Percentiles rank a stretch among this genome's conserved stretches.
Evolutionary conservation across 2,797 vertebrate species (phyloP).

Genomic region (Graptemys geographica): DNA sequence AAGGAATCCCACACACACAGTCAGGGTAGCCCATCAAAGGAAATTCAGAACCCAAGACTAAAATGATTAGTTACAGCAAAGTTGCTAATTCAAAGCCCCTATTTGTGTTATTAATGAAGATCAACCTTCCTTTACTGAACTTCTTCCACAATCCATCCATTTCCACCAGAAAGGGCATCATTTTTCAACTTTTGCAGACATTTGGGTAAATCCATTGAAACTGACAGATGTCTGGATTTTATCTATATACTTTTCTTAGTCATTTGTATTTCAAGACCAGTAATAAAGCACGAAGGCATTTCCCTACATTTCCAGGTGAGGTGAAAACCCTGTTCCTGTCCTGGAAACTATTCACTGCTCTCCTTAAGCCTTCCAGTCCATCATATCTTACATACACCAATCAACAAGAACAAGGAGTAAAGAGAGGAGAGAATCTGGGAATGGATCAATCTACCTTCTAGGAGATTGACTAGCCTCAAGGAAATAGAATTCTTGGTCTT

Average conservation of each 20-base stretch:
- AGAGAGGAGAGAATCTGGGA: not conserved
- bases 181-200: not conserved
- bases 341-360: not conserved
- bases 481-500: constrained; percentile 41
- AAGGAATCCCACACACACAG: not conserved
- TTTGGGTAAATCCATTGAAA: not conserved
- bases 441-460: not conserved
- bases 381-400: not conserved
- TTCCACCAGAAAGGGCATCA: not conserved
- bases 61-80: not conserved
- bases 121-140: not conserved
- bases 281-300: not conserved
- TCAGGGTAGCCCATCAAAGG: not conserved
- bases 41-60: not conserved
- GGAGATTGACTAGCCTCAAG: constrained; percentile 10
- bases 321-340: not conserved
- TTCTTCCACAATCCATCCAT: not conserved
- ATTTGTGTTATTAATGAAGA: not conserved
- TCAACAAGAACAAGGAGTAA: not conserved
- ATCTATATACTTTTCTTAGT: not conserved
- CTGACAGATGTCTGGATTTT: not conserved
- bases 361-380: constrained; percentile 1
- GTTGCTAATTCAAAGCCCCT: not conserved
- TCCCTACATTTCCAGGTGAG: not conserved
- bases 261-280: not conserved